Evolutionary conservation across 2,113 vertebrate species (phyloP), one percentile per base, ranked within the genome.

Genomic region (Echinops telfairi): DNA sequence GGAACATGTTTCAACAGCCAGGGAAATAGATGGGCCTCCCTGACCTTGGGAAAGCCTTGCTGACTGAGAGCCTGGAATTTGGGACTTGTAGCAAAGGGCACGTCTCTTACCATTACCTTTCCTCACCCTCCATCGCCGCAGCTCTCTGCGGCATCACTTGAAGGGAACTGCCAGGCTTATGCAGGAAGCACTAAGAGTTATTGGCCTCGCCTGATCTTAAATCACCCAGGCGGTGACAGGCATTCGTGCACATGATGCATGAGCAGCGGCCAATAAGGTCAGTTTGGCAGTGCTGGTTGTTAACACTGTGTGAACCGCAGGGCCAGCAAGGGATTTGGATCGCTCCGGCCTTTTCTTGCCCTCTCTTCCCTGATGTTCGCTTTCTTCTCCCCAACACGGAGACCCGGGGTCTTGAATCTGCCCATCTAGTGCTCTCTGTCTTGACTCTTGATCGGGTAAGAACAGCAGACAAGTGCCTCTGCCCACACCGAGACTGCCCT

Each of bases 171-270:
- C 97, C 97, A 96, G 95, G 91, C 84, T 84, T 96, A 96, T 11
- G 29, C 92, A 94, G 97, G 96, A 98, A 97, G 97, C 97, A 97
- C 96, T 80, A 96, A 97, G 98, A 98, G 97, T 96, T 97, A 98
- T 97, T 96, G 96, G 95, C 89, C 53, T 94, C 81, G 90, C 95
- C 87, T 96, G 97, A 95, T 94, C 92, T 97, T 98, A 97, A 97
- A 98, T 98, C 97, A 98, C 97, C 78, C 92, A 36, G 81, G 95
- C 83, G 88, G 95, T 96, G 97, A 98, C 98, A 98, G 95, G 97
- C 89, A 86, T 97, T 97, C 95, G 95, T 97, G 96, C 94, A 93
- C 97, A 95, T 97, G 97, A 98, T 97, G 94, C 97, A 98, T 97
- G 97, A 95, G 97, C 88, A 97, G 95, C 78, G 94, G 95, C 96